phyloP scores from a whole-genome alignment of 2,888 invertebrate species.

The Meiosimyza platycephala region DNA sequence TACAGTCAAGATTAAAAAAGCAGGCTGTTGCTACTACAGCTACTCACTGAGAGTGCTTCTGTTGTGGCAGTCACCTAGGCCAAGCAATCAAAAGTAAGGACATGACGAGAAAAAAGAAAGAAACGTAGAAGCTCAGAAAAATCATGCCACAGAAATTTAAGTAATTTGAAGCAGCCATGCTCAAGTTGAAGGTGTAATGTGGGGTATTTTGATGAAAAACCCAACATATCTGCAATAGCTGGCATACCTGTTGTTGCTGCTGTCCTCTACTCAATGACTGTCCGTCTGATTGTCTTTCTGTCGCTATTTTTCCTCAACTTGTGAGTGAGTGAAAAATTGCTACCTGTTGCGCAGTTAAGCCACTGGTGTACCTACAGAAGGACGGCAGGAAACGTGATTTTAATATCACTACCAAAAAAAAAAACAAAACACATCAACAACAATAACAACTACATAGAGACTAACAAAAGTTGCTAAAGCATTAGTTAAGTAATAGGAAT shows the following conservation, averaged over 20 bases:
- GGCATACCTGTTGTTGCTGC: neutral
- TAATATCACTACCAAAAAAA: neutral
- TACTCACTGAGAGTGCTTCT: slow-evolving; percentile 1
- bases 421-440: neutral
- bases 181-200: slow-evolving; percentile 40
- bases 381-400: slow-evolving; percentile 24
- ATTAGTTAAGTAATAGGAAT: slow-evolving; percentile 37
- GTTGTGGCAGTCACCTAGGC: neutral
- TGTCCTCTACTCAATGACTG: slow-evolving; percentile 3
- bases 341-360: slow-evolving; percentile 28
- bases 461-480: neutral
- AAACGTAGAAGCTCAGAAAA: neutral
- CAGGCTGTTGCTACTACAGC: neutral
- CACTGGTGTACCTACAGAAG: neutral
- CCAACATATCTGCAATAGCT: neutral
- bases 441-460: neutral
- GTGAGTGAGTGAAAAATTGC: slow-evolving; percentile 32
- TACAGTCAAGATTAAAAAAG: slow-evolving; percentile 21
- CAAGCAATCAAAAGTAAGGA: slow-evolving; percentile 1
- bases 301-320: neutral
- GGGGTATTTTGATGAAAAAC: slow-evolving; percentile 18
- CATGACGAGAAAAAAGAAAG: neutral
- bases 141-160: slow-evolving; percentile 26
- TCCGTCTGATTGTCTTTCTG: slow-evolving; percentile 2
- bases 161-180: slow-evolving; percentile 18